phyloP scores from a whole-genome alignment of 1,140 invertebrate genomes.

The Fopius arisanus region DNA sequence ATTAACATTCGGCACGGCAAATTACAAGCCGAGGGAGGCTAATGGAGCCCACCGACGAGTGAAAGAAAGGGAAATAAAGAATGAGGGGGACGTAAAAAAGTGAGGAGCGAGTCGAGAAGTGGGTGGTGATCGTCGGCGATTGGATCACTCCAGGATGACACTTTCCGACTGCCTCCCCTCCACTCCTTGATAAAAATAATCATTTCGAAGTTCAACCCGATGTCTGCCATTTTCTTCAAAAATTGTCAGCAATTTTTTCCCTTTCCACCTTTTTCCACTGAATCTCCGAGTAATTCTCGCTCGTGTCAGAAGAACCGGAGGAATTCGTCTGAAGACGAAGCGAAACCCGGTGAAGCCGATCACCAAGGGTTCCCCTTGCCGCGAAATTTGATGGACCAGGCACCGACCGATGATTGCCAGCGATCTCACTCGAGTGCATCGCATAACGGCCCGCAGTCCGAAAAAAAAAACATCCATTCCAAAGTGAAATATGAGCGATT shows the following conservation, averaged over 20 bases:
- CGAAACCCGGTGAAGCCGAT: conserved; percentile 19
- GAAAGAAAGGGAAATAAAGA: conserved; percentile 24
- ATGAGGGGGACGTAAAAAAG: background rate
- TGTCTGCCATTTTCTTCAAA: no score
- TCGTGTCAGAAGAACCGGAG: conserved; percentile 47
- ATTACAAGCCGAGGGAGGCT: conserved; percentile 62
- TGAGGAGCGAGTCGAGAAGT: background rate
- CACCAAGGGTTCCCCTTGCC: conserved; percentile 17
- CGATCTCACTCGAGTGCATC: conserved; percentile 1
- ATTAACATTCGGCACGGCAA: conserved; percentile 65
- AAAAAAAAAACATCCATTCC: conserved; percentile 26
- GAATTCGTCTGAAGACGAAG: conserved; percentile 37
- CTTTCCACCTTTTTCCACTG: conserved; percentile 8
- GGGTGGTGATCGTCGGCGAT: background rate
- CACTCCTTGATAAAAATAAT: no score
- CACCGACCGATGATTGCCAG: conserved; percentile 21
- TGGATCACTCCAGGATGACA: background rate
- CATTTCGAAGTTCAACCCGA: no score
- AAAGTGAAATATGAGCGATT: conserved; percentile 24
- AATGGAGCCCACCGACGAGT: conserved; percentile 53
- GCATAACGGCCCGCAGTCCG: background rate
- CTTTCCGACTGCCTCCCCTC: background rate
- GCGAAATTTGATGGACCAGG: background rate
- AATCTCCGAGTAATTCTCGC: conserved; percentile 45
- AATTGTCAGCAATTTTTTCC: no score